Evolutionary conservation across 53 echinoderm and acorn worm species (phyloP).

Genomic region (Holothuria leucospilota): DNA sequence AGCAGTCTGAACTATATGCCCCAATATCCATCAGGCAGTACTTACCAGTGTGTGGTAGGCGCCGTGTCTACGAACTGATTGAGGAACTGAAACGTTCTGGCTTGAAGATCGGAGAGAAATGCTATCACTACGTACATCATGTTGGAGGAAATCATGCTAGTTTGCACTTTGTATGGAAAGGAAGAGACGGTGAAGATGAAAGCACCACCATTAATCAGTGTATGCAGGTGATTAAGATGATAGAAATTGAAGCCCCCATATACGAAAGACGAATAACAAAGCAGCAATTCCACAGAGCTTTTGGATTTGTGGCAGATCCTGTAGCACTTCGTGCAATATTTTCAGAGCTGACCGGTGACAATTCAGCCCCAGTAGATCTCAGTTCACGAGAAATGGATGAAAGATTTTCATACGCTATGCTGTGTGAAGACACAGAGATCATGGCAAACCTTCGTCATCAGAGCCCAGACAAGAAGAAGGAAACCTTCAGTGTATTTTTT

Average conservation of each 20-base stretch:
- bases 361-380: not conserved
- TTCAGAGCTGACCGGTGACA: constrained; percentile 5
- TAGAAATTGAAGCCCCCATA: not conserved
- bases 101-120: not conserved
- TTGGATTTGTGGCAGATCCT: constrained; percentile 13
- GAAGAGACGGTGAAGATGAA: not conserved
- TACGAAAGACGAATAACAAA: constrained; percentile 28
- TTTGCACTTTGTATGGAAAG: constrained; percentile 22
- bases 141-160: constrained; percentile 20
- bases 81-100: not conserved
- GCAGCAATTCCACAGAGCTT: not conserved
- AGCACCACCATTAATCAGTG: not conserved
- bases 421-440: not conserved
- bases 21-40: not conserved
- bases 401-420: not conserved
- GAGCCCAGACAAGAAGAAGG: constrained; percentile 14
- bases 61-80: not conserved
- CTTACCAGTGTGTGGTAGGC: not conserved
- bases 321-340: constrained; percentile 19
- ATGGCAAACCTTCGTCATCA: too few species aligned
- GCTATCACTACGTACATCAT: constrained; percentile 16
- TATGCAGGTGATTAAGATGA: not conserved
- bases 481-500: constrained; percentile 39
- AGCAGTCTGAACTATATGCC: not conserved
- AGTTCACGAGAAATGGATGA: not conserved